Percentiles rank a stretch among this genome's conserved stretches.
Conservation (phyloP, 2,113 vertebrate species). For the Chloropsis hardwickii region DNA sequence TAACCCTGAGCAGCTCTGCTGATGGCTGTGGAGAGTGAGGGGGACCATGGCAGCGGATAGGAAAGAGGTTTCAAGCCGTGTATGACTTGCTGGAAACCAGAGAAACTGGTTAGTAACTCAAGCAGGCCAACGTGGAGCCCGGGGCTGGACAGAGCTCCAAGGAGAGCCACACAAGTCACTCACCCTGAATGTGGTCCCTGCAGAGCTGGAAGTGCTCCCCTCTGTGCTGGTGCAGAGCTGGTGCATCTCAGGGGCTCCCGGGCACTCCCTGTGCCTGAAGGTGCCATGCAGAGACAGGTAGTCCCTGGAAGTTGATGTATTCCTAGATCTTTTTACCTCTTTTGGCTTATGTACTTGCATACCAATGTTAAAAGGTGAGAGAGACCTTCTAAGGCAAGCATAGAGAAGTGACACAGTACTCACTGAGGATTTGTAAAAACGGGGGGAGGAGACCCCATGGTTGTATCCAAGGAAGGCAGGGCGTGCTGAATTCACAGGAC, state of each 20-base stretch:
- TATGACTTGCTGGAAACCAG: not conserved
- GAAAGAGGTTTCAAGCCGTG: not conserved
- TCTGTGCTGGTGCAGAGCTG: not conserved
- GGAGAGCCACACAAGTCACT: not conserved
- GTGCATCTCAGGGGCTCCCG: not conserved
- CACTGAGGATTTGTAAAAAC: not conserved
- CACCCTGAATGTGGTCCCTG: not conserved
- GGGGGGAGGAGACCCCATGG: rapidly evolving
- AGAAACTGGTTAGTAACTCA: not conserved
- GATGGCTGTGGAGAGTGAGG: not conserved
- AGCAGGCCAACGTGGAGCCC: not conserved
- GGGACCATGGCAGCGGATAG: not conserved
- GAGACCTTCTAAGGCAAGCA: not conserved
- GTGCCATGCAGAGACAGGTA: not conserved
- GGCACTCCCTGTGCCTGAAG: not conserved
- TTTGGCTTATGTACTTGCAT: not conserved
- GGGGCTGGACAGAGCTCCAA: not conserved
- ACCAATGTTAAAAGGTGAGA: not conserved
- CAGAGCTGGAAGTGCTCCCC: not conserved
- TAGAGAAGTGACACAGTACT: not conserved
- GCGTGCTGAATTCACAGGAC: not conserved
- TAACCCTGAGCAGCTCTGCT: not conserved
- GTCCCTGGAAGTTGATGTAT: not conserved
- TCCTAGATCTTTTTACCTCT: not conserved
- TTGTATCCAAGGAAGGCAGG: not conserved